Percentiles rank a stretch among this genome's conserved stretches.
These are phyloP conservation scores for Drosophila navojoa DNA, from an alignment of 1,140 invertebrate genomes.

Conservation along the genomic window DNA sequence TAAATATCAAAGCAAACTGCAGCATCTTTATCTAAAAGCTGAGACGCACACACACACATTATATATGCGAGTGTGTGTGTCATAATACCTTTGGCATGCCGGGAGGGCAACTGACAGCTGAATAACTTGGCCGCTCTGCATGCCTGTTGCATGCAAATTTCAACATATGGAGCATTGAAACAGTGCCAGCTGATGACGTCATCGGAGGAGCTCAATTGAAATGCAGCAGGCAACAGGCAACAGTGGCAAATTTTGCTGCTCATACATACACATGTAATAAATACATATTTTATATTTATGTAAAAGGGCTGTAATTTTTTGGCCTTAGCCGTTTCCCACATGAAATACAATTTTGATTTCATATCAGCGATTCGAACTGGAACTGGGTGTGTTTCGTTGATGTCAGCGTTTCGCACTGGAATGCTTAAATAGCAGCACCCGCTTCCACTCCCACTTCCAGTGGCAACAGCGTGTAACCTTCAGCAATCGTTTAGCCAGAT, in stretches of 20 bases:
- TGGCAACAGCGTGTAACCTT: constrained; percentile 55
- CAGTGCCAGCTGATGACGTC: constrained; percentile 54
- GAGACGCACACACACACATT: constrained; percentile 28
- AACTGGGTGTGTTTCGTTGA: constrained; percentile 65
- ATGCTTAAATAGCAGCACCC: constrained; percentile 52
- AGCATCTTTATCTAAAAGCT: constrained; percentile 69
- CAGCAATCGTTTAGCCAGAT: constrained; percentile 13
- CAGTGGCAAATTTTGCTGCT: neutral
- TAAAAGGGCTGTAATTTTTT: constrained; percentile 52
- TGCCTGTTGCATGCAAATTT: constrained; percentile 68
- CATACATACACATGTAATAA: neutral
- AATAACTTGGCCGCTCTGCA: constrained; percentile 17
- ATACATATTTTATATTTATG: neutral
- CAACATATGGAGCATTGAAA: constrained; percentile 60
- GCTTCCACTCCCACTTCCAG: constrained; percentile 8
- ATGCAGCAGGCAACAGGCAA: constrained; percentile 57
- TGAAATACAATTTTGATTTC: constrained; percentile 48
- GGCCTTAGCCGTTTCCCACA: constrained; percentile 56
- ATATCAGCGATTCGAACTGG: constrained; percentile 41
- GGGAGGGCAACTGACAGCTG: neutral
- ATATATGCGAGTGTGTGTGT: constrained; percentile 57
- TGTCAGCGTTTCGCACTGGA: constrained; percentile 54
- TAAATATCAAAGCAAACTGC: constrained; percentile 56
- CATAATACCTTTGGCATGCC: constrained; percentile 74
- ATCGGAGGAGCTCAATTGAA: constrained; percentile 56